phyloP scores from a whole-genome alignment of 2,113 vertebrate species.

The Hystrix cristata region DNA sequence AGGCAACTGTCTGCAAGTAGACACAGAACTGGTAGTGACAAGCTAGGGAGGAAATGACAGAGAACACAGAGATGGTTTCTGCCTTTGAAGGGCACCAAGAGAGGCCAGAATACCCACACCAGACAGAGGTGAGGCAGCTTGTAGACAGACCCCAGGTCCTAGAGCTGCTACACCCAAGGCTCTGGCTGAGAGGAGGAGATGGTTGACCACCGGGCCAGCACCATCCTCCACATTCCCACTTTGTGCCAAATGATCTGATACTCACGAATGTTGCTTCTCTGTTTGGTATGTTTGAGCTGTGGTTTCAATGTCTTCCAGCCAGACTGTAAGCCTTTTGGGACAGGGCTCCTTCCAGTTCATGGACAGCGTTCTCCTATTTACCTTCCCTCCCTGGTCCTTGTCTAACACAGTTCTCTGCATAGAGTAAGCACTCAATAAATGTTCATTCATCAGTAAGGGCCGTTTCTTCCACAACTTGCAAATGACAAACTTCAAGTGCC shows the following conservation, averaged over 20 bases:
- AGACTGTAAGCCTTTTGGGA: conserved; percentile 3
- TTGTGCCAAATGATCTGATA: background rate
- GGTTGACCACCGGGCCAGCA: background rate
- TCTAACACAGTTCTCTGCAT: background rate
- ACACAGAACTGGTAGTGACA: background rate
- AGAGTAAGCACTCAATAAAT: conserved; percentile 68
- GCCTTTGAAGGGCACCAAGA: background rate
- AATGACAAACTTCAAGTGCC: background rate
- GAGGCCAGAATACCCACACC: conserved; percentile 10
- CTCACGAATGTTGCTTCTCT: background rate
- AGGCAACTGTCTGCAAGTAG: background rate
- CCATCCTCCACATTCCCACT: background rate
- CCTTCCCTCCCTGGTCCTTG: background rate
- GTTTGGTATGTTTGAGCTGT: conserved; percentile 5
- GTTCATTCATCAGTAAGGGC: background rate
- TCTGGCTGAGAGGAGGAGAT: background rate
- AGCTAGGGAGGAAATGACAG: background rate
- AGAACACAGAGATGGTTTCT: background rate
- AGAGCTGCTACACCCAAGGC: background rate
- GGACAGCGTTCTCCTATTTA: background rate
- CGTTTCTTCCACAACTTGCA: conserved; percentile 37
- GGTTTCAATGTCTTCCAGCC: background rate
- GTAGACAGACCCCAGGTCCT: background rate
- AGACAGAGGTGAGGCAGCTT: background rate
- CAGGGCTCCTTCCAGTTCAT: background rate